Conservation (phyloP, 2,888 invertebrate genomes). For the Drosophila peninsularis region DNA sequence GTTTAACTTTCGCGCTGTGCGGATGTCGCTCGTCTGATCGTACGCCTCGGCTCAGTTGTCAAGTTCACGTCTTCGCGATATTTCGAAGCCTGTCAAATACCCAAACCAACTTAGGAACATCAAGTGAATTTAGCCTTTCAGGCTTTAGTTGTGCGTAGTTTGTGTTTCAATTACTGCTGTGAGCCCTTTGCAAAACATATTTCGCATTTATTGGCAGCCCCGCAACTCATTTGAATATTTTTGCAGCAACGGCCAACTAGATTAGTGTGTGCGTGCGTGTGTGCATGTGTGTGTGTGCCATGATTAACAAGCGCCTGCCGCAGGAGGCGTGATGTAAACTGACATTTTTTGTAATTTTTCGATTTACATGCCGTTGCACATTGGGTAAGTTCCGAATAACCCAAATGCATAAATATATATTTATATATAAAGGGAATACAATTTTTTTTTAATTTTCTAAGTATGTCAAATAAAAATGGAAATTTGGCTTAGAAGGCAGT, state of each 20-base stretch:
- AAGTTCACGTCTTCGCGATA: constrained; percentile 44
- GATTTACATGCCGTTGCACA: constrained; percentile 71
- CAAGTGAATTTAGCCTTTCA: constrained; percentile 20
- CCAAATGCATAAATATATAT: constrained; percentile 6
- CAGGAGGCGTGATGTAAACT: constrained; percentile 67
- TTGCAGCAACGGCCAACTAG: constrained; percentile 30
- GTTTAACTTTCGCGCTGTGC: constrained; percentile 62
- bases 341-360: constrained; percentile 72
- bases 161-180: constrained; percentile 7
- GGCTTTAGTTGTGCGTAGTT: constrained; percentile 15
- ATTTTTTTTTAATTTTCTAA: background rate
- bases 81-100: constrained; percentile 18
- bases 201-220: constrained; percentile 49
- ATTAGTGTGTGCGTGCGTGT: constrained; percentile 16
- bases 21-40: constrained; percentile 40
- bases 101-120: constrained; percentile 6
- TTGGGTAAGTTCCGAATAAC: constrained; percentile 50
- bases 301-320: constrained; percentile 58
- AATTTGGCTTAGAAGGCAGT: no score
- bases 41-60: constrained; percentile 18
- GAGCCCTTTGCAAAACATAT: constrained; percentile 31
- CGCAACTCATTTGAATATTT: constrained; percentile 68
- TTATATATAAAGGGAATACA: background rate
- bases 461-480: background rate
- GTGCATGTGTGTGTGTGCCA: constrained; percentile 31